Conservation (phyloP, 2,113 vertebrate species). For the Amphiprion ocellaris region DNA sequence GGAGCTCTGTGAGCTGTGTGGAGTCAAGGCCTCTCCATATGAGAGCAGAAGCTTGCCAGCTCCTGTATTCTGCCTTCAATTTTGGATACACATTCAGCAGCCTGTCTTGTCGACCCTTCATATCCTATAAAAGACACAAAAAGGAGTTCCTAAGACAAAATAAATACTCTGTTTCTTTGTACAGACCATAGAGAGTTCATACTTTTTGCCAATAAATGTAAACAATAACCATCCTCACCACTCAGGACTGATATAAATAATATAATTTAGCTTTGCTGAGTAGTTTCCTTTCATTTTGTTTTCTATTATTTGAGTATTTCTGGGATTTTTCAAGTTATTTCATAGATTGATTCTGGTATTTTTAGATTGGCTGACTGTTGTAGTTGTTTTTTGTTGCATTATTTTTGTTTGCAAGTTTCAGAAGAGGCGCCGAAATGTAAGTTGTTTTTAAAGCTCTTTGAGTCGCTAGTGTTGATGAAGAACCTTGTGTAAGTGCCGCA, state of each 20-base stretch:
- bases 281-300: background rate
- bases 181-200: background rate
- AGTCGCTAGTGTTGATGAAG: constrained; percentile 4
- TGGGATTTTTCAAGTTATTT: too few species aligned
- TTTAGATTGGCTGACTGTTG: too few species aligned
- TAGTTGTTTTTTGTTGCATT: too few species aligned
- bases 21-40: constrained; percentile 15
- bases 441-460: background rate
- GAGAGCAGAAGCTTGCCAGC: constrained; percentile 22
- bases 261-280: too few species aligned
- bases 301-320: too few species aligned
- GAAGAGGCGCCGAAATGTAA: background rate
- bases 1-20: constrained; percentile 29
- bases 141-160: background rate
- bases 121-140: background rate
- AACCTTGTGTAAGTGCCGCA: background rate
- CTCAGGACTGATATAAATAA: background rate
- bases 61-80: constrained; percentile 5
- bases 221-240: background rate
- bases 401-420: background rate
- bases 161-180: background rate
- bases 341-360: too few species aligned
- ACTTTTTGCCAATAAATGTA: background rate
- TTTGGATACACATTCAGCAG: background rate
- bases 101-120: background rate